Conservation (phyloP, 2,888 invertebrate species). For the Epinotia brunnichana region DNA sequence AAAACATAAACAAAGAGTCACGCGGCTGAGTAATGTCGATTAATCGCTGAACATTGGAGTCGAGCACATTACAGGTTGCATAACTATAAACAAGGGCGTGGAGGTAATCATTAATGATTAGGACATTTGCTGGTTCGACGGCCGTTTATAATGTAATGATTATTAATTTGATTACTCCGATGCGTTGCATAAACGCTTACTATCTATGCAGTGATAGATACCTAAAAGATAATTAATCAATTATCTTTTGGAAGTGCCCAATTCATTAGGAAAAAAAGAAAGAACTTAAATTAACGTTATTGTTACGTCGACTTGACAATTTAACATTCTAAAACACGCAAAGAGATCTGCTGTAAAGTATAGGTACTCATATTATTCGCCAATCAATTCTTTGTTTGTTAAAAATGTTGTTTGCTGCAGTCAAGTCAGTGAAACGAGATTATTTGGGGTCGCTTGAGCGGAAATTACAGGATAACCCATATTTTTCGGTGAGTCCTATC, state of each 20-base stretch:
- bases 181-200: not conserved
- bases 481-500: not conserved
- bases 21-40: constrained; percentile 17
- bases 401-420: not conserved
- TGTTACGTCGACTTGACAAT: not conserved
- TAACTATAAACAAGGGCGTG: constrained; percentile 1
- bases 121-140: not conserved
- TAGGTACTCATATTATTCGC: not conserved
- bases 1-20: constrained; percentile 19
- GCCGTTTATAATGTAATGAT: not conserved
- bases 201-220: not conserved
- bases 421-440: too few relatives aligned
- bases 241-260: too few relatives aligned
- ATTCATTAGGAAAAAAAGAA: not conserved
- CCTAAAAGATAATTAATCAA: too few relatives aligned
- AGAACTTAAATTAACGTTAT: not conserved
- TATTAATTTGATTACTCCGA: not conserved
- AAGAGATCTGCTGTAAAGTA: not conserved
- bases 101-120: not conserved
- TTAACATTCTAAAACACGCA: not conserved
- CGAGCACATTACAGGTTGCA: constrained; percentile 3
- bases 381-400: not conserved
- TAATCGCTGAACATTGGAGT: constrained; percentile 24
- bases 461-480: not conserved
- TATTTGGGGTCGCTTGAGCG: not conserved